Conservation (phyloP, 2,113 vertebrate genomes). For the Alouatta palliata region DNA sequence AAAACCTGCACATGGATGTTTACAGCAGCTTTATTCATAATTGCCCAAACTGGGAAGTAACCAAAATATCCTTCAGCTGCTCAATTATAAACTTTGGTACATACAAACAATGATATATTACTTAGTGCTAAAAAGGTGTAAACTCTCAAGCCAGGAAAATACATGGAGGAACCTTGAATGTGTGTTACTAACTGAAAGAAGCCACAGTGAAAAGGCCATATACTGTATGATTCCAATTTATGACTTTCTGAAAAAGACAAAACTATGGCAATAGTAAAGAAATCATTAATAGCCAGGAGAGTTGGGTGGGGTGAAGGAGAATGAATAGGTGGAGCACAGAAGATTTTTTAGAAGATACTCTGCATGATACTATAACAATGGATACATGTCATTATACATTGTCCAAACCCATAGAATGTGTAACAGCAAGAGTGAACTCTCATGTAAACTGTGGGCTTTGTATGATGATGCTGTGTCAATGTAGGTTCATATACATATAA, state of each 20-base stretch:
- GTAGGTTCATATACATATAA: neutral
- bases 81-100: neutral
- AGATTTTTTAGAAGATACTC: neutral
- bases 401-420: neutral
- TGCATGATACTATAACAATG: neutral
- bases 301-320: neutral
- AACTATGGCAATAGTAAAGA: neutral
- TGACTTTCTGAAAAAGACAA: neutral
- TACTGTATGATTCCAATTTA: neutral
- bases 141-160: neutral
- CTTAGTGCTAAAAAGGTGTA: neutral
- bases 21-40: neutral
- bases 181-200: neutral
- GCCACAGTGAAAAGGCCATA: neutral
- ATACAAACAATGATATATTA: neutral
- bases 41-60: neutral
- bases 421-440: neutral
- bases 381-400: neutral
- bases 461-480: neutral
- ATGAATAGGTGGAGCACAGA: neutral
- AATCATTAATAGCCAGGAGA: neutral
- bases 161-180: neutral
- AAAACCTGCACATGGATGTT: neutral
- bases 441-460: neutral
- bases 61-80: neutral